Conservation (phyloP, 2,113 vertebrate species). For the Pedionomus torquatus region DNA sequence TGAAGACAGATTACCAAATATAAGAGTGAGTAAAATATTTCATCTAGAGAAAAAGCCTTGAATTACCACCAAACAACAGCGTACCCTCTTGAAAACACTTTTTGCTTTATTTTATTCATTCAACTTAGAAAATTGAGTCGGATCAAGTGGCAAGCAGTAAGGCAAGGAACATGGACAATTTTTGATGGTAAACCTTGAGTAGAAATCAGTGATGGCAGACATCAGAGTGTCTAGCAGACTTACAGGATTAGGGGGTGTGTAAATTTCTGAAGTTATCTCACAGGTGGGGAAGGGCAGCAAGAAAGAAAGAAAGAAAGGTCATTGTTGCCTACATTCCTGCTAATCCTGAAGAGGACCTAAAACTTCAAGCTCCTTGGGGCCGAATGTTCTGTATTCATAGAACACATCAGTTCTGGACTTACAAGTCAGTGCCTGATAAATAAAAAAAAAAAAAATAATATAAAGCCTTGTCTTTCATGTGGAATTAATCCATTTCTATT, state of each 20-base stretch:
- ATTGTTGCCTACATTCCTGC: background rate
- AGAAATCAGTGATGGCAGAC: background rate
- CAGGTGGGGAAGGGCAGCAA: fast-evolving
- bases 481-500: background rate
- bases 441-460: background rate
- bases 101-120: background rate
- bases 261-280: background rate
- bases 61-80: background rate
- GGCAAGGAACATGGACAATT: background rate
- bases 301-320: background rate
- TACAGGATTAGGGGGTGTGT: background rate
- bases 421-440: background rate
- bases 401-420: background rate
- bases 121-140: background rate
- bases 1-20: background rate
- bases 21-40: background rate
- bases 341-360: background rate
- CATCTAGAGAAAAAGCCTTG: background rate
- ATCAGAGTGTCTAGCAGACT: background rate
- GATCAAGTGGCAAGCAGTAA: background rate
- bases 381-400: background rate
- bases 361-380: background rate
- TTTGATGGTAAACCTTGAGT: background rate
- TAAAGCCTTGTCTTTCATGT: background rate
- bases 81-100: background rate